A percentile compares a stretch with the other conserved stretches of the same genome.
phyloP scores from a whole-genome alignment of 53 echinoderm and acorn worm species.

The Stichopus horrens region DNA sequence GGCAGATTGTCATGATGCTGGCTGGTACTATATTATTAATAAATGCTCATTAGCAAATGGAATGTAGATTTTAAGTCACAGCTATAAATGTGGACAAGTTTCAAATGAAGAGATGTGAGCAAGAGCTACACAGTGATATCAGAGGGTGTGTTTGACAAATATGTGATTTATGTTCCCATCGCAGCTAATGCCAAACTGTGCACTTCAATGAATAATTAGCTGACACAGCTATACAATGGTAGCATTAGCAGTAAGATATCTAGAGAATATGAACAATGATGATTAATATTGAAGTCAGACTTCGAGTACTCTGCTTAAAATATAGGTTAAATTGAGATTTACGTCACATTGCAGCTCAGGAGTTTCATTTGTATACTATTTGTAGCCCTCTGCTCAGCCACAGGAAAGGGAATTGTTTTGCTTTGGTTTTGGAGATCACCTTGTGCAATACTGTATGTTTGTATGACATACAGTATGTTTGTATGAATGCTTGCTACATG shows the following conservation, averaged over 20 bases:
- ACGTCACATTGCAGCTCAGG: too few species aligned
- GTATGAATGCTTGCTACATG: too few species aligned
- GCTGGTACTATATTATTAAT: neutral
- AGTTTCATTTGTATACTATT: too few species aligned
- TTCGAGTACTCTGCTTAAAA: too few species aligned
- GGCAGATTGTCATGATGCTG: neutral
- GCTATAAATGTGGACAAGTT: constrained; percentile 23
- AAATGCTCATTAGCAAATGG: constrained; percentile 42
- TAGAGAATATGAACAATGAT: neutral
- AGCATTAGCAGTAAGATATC: neutral
- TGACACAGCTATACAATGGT: neutral
- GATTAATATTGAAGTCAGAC: neutral
- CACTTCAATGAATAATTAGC: constrained; percentile 18
- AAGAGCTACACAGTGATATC: neutral
- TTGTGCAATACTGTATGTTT: too few species aligned
- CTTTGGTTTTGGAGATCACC: too few species aligned
- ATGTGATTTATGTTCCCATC: constrained; percentile 26
- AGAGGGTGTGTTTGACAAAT: constrained; percentile 14
- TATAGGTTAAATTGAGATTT: too few species aligned
- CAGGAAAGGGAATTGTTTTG: too few species aligned
- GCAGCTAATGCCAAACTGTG: constrained; percentile 7
- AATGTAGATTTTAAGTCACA: constrained; percentile 28
- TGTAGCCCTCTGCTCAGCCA: too few species aligned
- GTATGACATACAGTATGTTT: too few species aligned
- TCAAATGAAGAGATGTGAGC: constrained; percentile 19